Evolutionary conservation across 53 echinoderm and acorn worm genomes (phyloP), one percentile per base, ranked within the genome.

Genomic region (Pentamera pediparva): DNA sequence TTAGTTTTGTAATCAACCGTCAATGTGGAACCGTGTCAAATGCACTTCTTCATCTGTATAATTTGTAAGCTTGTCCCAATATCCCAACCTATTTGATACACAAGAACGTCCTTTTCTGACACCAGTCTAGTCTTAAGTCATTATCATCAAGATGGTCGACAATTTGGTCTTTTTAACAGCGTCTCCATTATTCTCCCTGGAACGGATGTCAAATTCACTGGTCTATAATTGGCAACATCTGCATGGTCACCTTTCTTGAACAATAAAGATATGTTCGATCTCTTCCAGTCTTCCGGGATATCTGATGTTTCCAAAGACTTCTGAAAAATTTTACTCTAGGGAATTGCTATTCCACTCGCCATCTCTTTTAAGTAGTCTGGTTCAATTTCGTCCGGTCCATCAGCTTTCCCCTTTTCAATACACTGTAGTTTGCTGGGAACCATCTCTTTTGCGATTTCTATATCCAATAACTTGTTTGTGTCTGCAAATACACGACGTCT

Each of bases 121-220:
- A n/a, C n/a, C n/a, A n/a, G n/a, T n/a, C n/a, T n/a, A n/a, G n/a
- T n/a, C n/a, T n/a, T n/a, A n/a, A n/a, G n/a, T n/a, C n/a, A n/a
- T 41, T 41, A 41, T 41, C 43, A 8, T 15, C 43, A 41, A 41
- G 43, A 41, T 41, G 15, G 15, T 41, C 40, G 21, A 40, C 67
- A n/a, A n/a, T n/a, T n/a, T n/a, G n/a, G n/a, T n/a, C n/a, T n/a
- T 39, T 45, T 65, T 15, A 65, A 17, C 15, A 65, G 5, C 39
- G 11, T 65, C 43, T 65, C 67, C 45, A 41, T 65, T n/a, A 65
- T 21, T 9, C 24, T 69, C 15, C 69, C 43, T 45, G 69, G 43
- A 4, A 69, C 45, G 8, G 69, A 41, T 45, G 69, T 69, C 3
- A 40, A 24, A n/a, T 27, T 45, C 6, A 43, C 47, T 47, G 69